Evolutionary conservation across 2,888 invertebrate species (phyloP).

Genomic region (Melanostoma mellinum): DNA sequence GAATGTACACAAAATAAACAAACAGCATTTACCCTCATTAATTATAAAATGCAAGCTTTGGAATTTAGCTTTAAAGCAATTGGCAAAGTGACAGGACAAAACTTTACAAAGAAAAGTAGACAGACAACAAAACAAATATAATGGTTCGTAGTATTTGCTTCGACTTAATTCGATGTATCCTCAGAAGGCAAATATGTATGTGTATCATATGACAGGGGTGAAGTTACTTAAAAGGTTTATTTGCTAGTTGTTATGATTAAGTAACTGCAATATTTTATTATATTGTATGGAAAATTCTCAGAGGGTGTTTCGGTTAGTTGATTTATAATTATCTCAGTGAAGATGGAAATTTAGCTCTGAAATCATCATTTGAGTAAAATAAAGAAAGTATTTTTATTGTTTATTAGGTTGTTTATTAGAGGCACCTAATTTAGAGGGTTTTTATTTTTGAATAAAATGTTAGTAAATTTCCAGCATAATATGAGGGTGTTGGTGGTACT

Average conservation of each 20-base stretch:
- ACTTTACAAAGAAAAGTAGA: slow-evolving; percentile 15
- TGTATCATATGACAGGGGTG: neutral
- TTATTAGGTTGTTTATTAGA: no score
- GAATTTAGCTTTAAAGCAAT: slow-evolving; percentile 31
- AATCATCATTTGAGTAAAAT: no score
- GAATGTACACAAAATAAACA: slow-evolving; percentile 13
- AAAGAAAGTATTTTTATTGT: no score
- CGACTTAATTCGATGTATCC: slow-evolving; percentile 12
- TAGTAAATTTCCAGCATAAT: no score
- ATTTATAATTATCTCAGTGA: no score
- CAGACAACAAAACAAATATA: slow-evolving; percentile 1
- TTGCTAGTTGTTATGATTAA: slow-evolving; percentile 23
- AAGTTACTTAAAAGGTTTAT: neutral
- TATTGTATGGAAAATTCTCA: neutral
- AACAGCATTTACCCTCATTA: slow-evolving; percentile 33
- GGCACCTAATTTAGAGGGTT: no score
- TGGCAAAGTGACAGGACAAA: slow-evolving; percentile 43
- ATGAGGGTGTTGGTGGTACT: no score
- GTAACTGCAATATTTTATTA: slow-evolving; percentile 2
- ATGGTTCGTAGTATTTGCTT: slow-evolving; percentile 14
- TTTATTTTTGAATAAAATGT: no score
- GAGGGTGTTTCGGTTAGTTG: no score
- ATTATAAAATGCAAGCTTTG: slow-evolving; percentile 42
- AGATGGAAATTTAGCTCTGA: no score
- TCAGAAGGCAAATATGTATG: neutral